Conservation (phyloP, 1,140 invertebrate species). For the Hycleus cichorii region DNA sequence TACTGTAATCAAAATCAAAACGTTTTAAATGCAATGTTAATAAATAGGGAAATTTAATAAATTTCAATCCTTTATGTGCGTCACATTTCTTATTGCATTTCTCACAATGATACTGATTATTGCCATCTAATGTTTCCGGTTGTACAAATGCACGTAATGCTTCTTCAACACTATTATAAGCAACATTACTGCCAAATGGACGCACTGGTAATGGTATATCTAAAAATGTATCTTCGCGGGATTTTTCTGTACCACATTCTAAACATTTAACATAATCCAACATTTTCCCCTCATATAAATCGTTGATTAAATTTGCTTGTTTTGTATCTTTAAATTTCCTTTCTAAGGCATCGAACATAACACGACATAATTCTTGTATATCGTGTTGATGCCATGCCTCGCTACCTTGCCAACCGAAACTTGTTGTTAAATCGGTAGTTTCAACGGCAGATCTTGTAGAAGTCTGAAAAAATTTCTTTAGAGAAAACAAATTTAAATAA, state of each 20-base stretch:
- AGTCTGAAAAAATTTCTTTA: conserved; percentile 47
- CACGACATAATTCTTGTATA: conserved; percentile 83
- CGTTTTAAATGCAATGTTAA: conserved; percentile 83
- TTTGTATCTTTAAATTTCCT: conserved; percentile 79
- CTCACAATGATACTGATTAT: conserved; percentile 87
- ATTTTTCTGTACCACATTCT: conserved; percentile 79
- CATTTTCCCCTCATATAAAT: conserved; percentile 68
- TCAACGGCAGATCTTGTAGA: conserved; percentile 68
- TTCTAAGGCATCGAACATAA: conserved; percentile 90
- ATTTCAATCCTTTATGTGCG: conserved; percentile 87
- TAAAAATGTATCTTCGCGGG: conserved; percentile 75
- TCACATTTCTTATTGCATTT: conserved; percentile 84
- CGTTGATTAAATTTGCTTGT: conserved; percentile 76
- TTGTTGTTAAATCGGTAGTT: conserved; percentile 80
- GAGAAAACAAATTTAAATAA: neutral
- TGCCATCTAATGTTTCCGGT: conserved; percentile 77
- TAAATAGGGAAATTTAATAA: conserved; percentile 82
- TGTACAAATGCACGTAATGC: conserved; percentile 79
- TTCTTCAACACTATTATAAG: conserved; percentile 80
- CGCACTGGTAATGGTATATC: conserved; percentile 85
- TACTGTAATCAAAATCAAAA: conserved; percentile 87
- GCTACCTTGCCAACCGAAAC: conserved; percentile 87
- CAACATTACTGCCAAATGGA: conserved; percentile 70
- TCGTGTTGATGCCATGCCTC: conserved; percentile 92
- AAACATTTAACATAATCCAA: conserved; percentile 89